Evolutionary conservation across 2,797 vertebrate genomes (phyloP), one percentile per base, ranked within the genome.

Genomic region (Balearica regulorum): DNA sequence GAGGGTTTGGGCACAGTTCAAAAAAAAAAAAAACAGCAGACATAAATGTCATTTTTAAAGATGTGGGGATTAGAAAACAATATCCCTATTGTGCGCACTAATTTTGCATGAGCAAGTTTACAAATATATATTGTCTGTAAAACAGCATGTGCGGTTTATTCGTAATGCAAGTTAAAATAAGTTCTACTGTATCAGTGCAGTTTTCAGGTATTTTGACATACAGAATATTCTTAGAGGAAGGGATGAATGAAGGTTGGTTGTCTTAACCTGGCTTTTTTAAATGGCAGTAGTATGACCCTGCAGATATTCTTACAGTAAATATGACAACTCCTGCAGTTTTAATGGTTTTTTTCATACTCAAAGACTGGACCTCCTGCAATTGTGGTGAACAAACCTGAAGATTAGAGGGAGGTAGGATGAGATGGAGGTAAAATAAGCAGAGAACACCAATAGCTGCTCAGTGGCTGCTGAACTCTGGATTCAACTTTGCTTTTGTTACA

Each of bases 81-180:
- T 94, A 92, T 96, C 96, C 97, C 97, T 96, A 66, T 97, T 98
- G 97, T 97, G 57, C 97, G 96, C 97, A 98, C 97, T 97, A 94
- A 97, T 97, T 97, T 97, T 98, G 97, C 98, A 98, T 98, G 98
- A 98, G 75, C 96, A 97, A 98, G 96, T 98, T 98, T 98, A 97
- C 97, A 98, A 98, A 97, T 98, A 98, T 95, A 97, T 98, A 97
- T 97, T 97, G 97, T 98, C 97, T 98, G 94, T 98, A 98, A 98
- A 98, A 97, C 93, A 97, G 98, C 98, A 98, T 98, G 98, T 98
- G 97, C 97, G 97, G 96, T 97, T 97, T 97, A 97, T 97, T 98
- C 90, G 82, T 97, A 97, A 97, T 97, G 96, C 97, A 97, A 97
- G 83, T 97, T 97, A 95, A 95, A 96, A 92, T 94, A 97, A 97